A percentile compares a stretch with the other conserved stretches of the same genome.
Conservation (phyloP, 2,888 invertebrate species). For the Oscheius onirici region DNA sequence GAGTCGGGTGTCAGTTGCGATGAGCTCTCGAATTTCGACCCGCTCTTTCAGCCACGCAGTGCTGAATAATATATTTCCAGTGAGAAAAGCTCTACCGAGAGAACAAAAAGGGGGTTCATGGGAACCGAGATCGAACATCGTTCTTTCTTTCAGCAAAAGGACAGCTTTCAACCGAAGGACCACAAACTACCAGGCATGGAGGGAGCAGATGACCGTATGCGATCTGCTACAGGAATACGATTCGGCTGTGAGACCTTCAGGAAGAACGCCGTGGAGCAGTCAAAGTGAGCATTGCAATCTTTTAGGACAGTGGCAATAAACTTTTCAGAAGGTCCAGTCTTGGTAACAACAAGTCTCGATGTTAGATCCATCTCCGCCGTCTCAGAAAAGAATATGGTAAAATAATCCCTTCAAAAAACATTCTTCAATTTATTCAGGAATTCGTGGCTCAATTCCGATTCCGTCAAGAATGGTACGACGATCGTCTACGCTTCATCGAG, state of each 20-base stretch:
- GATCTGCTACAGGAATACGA: slow-evolving; percentile 68
- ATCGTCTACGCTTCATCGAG: slow-evolving; percentile 65
- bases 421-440: slow-evolving; percentile 53
- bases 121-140: not conserved
- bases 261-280: slow-evolving; percentile 61
- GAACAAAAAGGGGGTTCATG: not conserved
- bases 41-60: not conserved
- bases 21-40: slow-evolving; percentile 14
- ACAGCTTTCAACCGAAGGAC: slow-evolving; percentile 69
- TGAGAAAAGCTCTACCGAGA: not conserved
- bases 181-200: slow-evolving; percentile 70
- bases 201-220: slow-evolving; percentile 70
- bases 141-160: slow-evolving; percentile 56
- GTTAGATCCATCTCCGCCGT: slow-evolving; percentile 69
- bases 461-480: slow-evolving; percentile 71
- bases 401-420: no score
- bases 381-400: slow-evolving; percentile 68
- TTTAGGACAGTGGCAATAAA: no score
- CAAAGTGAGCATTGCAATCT: no score
- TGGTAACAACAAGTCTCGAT: slow-evolving; percentile 62
- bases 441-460: slow-evolving; percentile 71
- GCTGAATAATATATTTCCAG: slow-evolving; percentile 3
- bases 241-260: slow-evolving; percentile 66
- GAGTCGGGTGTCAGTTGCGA: not conserved
- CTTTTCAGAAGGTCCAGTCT: slow-evolving; percentile 60